Evolutionary conservation across 1,140 invertebrate species (phyloP).

Genomic region (Drosophila gunungcola): DNA sequence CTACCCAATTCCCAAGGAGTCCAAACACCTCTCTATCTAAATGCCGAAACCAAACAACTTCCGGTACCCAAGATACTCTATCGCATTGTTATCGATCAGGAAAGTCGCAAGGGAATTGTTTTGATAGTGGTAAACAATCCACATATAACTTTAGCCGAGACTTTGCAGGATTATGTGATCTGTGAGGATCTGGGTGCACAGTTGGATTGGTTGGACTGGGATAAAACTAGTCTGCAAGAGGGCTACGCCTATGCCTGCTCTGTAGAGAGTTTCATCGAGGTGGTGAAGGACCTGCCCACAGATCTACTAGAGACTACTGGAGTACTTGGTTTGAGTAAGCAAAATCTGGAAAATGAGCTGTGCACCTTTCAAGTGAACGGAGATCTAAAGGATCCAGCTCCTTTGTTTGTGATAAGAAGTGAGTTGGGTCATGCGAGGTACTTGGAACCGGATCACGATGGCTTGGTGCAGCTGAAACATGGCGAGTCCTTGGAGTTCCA

Average conservation of each 20-base stretch:
- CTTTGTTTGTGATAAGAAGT: constrained; percentile 50
- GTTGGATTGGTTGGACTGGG: constrained; percentile 86
- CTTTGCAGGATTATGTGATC: constrained; percentile 84
- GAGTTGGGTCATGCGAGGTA: constrained; percentile 40
- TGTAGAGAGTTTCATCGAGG: constrained; percentile 86
- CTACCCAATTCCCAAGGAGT: constrained; percentile 84
- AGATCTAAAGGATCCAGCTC: constrained; percentile 67
- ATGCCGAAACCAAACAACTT: constrained; percentile 78
- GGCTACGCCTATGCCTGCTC: constrained; percentile 89
- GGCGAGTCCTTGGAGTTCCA: constrained; percentile 69
- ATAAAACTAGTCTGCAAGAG: constrained; percentile 83
- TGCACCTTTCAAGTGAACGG: constrained; percentile 66
- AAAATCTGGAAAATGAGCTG: constrained; percentile 1
- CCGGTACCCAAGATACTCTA: constrained; percentile 86
- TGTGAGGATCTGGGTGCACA: constrained; percentile 86
- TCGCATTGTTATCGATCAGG: constrained; percentile 86
- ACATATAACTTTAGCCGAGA: constrained; percentile 76
- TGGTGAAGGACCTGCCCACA: constrained; percentile 84
- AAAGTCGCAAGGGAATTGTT: constrained; percentile 84
- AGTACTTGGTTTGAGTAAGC: constrained; percentile 52
- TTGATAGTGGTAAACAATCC: constrained; percentile 88
- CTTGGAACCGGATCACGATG: constrained; percentile 55
- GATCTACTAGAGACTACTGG: constrained; percentile 53
- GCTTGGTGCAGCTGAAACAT: constrained; percentile 54
- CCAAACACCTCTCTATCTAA: constrained; percentile 85